A percentile compares a stretch with the other conserved stretches of the same genome.
phyloP scores from a whole-genome alignment of 2,888 invertebrate genomes.

The Phaedon cochleariae region DNA sequence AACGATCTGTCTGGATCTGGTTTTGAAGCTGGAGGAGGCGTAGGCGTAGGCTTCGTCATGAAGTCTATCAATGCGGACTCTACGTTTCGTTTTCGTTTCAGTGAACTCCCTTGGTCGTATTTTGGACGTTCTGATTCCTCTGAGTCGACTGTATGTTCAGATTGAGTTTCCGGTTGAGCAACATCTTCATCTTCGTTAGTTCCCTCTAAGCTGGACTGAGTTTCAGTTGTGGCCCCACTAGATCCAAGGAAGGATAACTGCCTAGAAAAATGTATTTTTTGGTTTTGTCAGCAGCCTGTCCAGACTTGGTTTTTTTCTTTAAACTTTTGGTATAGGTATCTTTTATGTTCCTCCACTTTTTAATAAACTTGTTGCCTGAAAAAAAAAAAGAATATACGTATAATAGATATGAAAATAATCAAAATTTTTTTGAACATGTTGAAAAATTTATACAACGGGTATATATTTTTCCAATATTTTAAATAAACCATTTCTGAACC shows the following conservation, averaged over 20 bases:
- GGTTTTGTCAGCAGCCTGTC: conserved; percentile 1
- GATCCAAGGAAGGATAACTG: no score
- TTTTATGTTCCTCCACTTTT: neutral
- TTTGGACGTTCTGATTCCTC: conserved; percentile 1
- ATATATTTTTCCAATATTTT: neutral
- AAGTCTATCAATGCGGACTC: conserved; percentile 11
- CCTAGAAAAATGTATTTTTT: neutral
- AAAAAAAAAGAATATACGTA: conserved; percentile 3
- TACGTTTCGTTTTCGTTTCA: neutral
- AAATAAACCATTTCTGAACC: neutral
- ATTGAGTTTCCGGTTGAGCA: conserved; percentile 1
- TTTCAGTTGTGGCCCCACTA: no score
- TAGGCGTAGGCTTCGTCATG: conserved; percentile 7
- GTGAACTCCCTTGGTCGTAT: neutral
- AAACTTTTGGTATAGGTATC: neutral
- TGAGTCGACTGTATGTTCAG: neutral
- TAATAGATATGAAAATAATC: no score
- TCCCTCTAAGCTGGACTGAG: neutral
- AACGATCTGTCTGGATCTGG: neutral
- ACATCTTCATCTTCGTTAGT: conserved; percentile 6
- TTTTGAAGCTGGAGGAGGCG: conserved; percentile 1
- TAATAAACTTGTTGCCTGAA: conserved; percentile 4
- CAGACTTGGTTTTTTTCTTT: conserved; percentile 5
- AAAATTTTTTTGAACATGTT: neutral
- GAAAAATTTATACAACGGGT: neutral